phyloP scores from a whole-genome alignment of 2,113 vertebrate species.

The Hypomesus transpacificus region DNA sequence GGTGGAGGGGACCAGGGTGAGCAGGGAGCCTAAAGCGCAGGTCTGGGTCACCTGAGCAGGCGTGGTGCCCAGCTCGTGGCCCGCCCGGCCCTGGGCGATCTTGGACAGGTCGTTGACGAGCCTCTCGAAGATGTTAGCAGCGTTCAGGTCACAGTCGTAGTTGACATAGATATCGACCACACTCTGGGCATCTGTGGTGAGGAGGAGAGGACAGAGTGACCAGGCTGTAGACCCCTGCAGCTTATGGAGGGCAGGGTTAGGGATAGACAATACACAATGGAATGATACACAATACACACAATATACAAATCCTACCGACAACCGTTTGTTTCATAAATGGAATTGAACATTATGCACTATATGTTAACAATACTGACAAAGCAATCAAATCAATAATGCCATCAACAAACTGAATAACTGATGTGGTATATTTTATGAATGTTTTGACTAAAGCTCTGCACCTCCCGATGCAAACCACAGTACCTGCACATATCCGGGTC shows the following conservation, averaged over 20 bases:
- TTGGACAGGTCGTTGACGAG: constrained; percentile 89
- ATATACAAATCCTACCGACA: too few relatives aligned
- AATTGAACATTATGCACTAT: too few relatives aligned
- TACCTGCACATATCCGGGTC: constrained; percentile 90
- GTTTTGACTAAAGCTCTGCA: too few relatives aligned
- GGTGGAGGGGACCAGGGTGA: too few relatives aligned
- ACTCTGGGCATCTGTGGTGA: constrained; percentile 82
- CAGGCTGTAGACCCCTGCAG: not conserved
- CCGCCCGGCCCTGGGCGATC: constrained; percentile 87
- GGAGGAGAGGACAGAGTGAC: constrained; percentile 14
- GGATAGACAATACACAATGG: too few relatives aligned
- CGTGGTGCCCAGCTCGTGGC: constrained; percentile 87
- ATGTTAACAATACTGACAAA: too few relatives aligned
- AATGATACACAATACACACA: constrained; percentile 51
- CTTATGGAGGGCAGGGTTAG: not conserved
- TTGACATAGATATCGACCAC: constrained; percentile 92
- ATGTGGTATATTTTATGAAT: too few relatives aligned
- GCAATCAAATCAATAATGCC: too few relatives aligned
- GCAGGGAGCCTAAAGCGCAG: constrained; percentile 1
- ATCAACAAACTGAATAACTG: not conserved
- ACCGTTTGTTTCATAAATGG: too few relatives aligned
- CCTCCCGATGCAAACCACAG: not conserved
- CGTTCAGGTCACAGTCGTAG: constrained; percentile 90
- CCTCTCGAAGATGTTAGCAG: constrained; percentile 91
- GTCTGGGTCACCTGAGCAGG: constrained; percentile 76